Evolutionary conservation across 2,888 invertebrate species (phyloP), one percentile per base, ranked within the genome.

Genomic region (Caenorhabditis sp.): DNA sequence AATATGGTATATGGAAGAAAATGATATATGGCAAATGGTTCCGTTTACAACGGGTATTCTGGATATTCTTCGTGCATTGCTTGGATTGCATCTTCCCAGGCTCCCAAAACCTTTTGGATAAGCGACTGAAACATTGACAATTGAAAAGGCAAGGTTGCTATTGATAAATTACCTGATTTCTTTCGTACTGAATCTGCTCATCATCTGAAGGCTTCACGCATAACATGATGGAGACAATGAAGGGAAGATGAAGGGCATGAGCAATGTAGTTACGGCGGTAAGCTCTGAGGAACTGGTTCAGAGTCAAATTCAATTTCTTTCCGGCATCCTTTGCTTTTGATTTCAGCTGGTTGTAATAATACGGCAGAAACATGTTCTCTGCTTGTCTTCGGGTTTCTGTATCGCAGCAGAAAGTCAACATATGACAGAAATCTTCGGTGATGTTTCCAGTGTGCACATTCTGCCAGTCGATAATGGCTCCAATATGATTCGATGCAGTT

Each of bases 381-480:
- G 80, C 83, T 15, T 65, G 13, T 50, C 79, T 50, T 8, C 85
- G 24, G 15, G 64, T 69, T 35, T 74, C 62, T 0, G 67, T 50
- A 35, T 82, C 79, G 60, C 85, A 85, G 32, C 83, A 84, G 70
- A 85, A 85, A 18, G 82, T 80, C 32, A 85, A 68, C 56, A 85
- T 61, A 37, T 84, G 85, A 4, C 79, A 68, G 55, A 85, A 80
- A 22, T 85, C 85, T 70, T 85, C 83, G 20, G 79, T 72, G 40
- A 85, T 74, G 47, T 68, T 85, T 62, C 86, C 86, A 22, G 74
- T 67, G 50, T 86, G 86, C 9, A 78, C 56, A 28, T 84, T 84
- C 44, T 86, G 86, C 86, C 86, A 86, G 64, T 86, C 86, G 20
- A 86, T 84, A 15, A 86, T 76, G 8, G 84, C 77, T 13, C 84